Evolutionary conservation across 2,797 vertebrate genomes (phyloP), one percentile per base, ranked within the genome.

Genomic region (Falco berigora): DNA sequence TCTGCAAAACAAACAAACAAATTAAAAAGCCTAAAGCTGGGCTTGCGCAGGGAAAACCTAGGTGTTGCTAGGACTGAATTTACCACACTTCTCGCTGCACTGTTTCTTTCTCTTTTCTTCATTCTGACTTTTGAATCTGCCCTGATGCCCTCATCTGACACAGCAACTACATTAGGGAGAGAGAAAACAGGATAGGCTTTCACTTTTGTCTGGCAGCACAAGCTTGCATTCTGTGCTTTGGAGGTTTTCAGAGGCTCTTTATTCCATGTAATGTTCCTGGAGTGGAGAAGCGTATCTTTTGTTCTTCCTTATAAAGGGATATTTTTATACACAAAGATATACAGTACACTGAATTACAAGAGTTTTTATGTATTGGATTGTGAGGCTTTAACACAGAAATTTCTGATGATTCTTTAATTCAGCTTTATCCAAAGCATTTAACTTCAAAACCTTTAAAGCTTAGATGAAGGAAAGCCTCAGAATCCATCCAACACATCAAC

Each of bases 241-340:
- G 96, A 94, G 89, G 93, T 94, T 97, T 97, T 97, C 96, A 96
- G 96, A 96, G 95, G 94, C 96, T 96, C 96, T 97, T 97, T 97
- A 97, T 97, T 97, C 96, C 84, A 92, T 97, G 94, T 90, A 96
- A 96, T 92, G 94, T 94, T 97, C 96, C 95, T 96, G 96, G 94
- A 97, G 93, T 94, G 82, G 68, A 94, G 95, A 97, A 96, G 96
- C 94, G 6, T 95, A 97, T 95, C 95, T 97, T 97, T 97, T 97
- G 96, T 97, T 96, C 96, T 96, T 96, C 92, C 94, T 93, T 97
- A 96, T 96, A 97, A 97, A 97, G 83, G 92, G 96, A 96, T 96
- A 97, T 97, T 96, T 97, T 97, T 97, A 97, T 94, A 91, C 96
- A 97, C 96, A 97, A 96, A 95, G 94, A 97, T 97, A 97, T 96